Conservation (phyloP, 2,888 invertebrate species). For the Coleophora deauratella region DNA sequence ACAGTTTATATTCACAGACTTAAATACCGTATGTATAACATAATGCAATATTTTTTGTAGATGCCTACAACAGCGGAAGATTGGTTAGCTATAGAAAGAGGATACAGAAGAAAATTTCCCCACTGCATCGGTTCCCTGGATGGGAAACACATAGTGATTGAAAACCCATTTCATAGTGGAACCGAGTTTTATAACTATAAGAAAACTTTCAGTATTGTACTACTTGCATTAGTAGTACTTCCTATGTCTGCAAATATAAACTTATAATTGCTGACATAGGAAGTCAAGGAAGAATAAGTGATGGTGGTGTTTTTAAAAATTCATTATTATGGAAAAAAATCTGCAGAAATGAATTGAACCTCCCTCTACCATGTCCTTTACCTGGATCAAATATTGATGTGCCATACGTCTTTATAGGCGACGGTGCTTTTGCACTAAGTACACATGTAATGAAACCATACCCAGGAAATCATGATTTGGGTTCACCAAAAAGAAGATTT, state of each 20-base stretch:
- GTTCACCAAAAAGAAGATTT: slow-evolving; percentile 7
- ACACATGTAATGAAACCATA: slow-evolving; percentile 16
- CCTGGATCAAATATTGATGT: slow-evolving; percentile 10
- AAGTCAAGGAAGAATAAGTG: slow-evolving; percentile 16
- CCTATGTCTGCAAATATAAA: slow-evolving; percentile 15
- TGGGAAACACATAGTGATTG: slow-evolving; percentile 15
- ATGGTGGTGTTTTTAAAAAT: slow-evolving; percentile 16
- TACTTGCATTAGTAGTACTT: slow-evolving; percentile 17
- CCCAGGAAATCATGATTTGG: slow-evolving; percentile 8
- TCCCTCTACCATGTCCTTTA: slow-evolving; percentile 13
- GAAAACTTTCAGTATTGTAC: slow-evolving; percentile 14
- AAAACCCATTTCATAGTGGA: slow-evolving; percentile 11
- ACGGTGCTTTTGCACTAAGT: slow-evolving; percentile 17
- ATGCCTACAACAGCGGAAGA: slow-evolving; percentile 7
- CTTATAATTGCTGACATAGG: slow-evolving; percentile 16
- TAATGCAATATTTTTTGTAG: slow-evolving; percentile 1
- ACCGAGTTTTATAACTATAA: slow-evolving; percentile 15
- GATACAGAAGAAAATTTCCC: slow-evolving; percentile 6
- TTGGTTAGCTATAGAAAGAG: slow-evolving; percentile 4
- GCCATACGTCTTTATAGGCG: slow-evolving; percentile 16
- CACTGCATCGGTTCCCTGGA: slow-evolving; percentile 14
- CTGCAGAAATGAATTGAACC: slow-evolving; percentile 7
- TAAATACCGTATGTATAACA: slow-evolving; percentile 7
- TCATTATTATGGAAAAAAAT: slow-evolving; percentile 12
- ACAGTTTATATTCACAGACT: slow-evolving; percentile 14